Base-by-base conservation (phyloP, 2,888 invertebrate species). In the Cosmorhoe ocellata region DNA sequence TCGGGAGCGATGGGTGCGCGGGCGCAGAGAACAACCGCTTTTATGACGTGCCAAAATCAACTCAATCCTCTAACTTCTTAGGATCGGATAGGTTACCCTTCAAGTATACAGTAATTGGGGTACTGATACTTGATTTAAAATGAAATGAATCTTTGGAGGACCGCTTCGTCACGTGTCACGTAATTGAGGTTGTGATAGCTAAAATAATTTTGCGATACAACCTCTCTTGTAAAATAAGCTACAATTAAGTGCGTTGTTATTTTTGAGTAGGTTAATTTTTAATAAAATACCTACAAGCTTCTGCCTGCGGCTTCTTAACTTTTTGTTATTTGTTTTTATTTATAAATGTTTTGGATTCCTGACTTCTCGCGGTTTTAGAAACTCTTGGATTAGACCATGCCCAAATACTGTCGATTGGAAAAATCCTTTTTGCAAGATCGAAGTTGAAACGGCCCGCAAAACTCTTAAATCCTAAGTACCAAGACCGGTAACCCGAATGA, bases 31-130 rank as follows among this genome's bases (percentile, higher is more conserved):
- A 63, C 62, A 59, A 50, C 56, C 63, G 56, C 60, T 60, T 24
- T 71, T 70, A 74, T 56, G 67, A 76, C 67, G 78, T 76, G 74
- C 75, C 72, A 82, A 79, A 80, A 73, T 76, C 71, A 76, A 78
- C 77, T 72, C 71, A 70, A 71, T 69, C 67, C 59, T 61, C 64
- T 62, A 57, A 58, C 66, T 65, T 61, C 59, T 76, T 73, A 71
- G 56, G 70, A 62, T 68, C 59, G 63, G 66, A 73, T 70, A 71
- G 69, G 62, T 63, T 59, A 57, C 59, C 60, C 56, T 57, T 40
- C 58, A 55, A 59, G 65, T 50, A 50, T 57, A 56, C 51, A 58
- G 64, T 71, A 75, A 77, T 76, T 71, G 71, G 64, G 64, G 66
- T 56, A n/a, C n/a, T n/a, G n/a, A n/a, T n/a, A n/a, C 62, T 55